A percentile compares a stretch with the other conserved stretches of the same genome.
Conservation (phyloP, 2,797 vertebrate species). For the Mus caroli region DNA sequence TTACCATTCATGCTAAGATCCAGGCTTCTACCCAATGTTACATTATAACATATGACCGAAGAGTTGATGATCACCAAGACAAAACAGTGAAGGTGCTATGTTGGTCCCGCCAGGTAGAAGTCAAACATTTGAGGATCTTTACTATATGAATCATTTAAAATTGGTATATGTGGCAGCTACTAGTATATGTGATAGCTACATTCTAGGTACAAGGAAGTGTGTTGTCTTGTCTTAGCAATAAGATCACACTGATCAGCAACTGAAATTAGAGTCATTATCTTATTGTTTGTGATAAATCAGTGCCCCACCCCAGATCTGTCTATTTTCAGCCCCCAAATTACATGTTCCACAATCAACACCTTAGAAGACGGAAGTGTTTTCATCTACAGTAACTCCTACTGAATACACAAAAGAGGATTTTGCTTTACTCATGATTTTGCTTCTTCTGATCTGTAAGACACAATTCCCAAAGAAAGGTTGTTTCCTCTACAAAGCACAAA, state of each 20-base stretch:
- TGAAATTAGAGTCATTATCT: background rate
- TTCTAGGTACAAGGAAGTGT: background rate
- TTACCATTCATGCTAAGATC: background rate
- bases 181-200: background rate
- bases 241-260: conserved; percentile 6
- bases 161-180: background rate
- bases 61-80: background rate
- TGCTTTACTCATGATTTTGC: background rate
- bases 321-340: background rate
- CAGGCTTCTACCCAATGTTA: background rate
- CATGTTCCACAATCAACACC: background rate
- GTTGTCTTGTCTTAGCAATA: background rate
- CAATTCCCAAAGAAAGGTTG: background rate
- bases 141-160: background rate
- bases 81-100: background rate
- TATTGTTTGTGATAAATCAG: background rate
- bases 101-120: background rate
- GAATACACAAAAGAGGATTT: background rate
- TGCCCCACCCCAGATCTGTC: background rate
- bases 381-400: background rate
- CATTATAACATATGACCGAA: background rate
- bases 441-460: background rate
- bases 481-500: background rate
- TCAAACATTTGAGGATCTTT: background rate
- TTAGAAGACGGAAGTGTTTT: background rate